Base-by-base conservation (phyloP, 2,797 vertebrate species). In the Pseudomugil tenellus region DNA sequence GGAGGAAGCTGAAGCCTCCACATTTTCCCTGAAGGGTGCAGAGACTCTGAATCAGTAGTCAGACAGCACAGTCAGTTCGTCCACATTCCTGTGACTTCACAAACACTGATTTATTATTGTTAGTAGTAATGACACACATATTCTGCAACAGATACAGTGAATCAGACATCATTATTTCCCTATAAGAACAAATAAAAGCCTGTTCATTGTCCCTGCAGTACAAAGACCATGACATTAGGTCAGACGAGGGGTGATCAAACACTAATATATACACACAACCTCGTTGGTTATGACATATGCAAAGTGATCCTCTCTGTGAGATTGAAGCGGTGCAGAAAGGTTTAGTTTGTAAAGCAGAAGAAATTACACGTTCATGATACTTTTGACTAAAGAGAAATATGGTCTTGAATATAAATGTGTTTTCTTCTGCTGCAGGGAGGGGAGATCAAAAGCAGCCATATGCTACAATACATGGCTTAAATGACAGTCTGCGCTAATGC, bases 221-320 rank as follows among this genome's bases (percentile, higher is more conserved):
- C 84, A 88, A 87, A 70, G 84, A 89, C 87, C 82, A 80, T 81
- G 87, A 87, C 88, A 81, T 19, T 69, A 88, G 91, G 87, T 84
- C 79, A 85, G 84, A 84, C 80, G 84, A 90, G 80, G 67, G 77
- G 84, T 85, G 89, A 92, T 93, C 89, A 90, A 88, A 90, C 80
- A 75, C 77, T 76, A 81, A 74, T 86, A 81, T 84, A 83, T 69
- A 58, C 74, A 81, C 77, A 69, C 80, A 85, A 81, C 75, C 76
- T 80, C 26, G 55, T 80, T 41, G 76, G 70, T 70, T 58, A 65
- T 86, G 85, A 90, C 88, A 65, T 90, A 90, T 90, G 90, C 85
- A 80, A 73, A 91, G 84, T 67, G 83, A 85, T 77, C 65, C 73
- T 81, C 75, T 79, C 74, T 35, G 68, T 70, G 75, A 70, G 77